phyloP scores from a whole-genome alignment of 2,888 invertebrate species.

The Drosophila austrosaltans region DNA sequence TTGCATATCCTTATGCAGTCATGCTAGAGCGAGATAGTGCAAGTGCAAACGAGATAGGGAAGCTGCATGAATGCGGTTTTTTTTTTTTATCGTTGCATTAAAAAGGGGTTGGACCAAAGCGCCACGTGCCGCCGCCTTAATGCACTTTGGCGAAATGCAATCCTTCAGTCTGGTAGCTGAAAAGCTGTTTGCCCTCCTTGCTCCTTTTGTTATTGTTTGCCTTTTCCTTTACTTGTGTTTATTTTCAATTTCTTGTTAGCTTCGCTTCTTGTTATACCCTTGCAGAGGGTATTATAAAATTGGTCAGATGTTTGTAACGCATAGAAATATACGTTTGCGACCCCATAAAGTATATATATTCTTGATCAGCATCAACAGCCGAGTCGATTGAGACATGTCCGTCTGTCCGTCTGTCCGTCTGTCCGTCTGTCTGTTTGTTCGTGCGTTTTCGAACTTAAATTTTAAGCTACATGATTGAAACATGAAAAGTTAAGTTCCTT shows the following conservation, averaged over 20 bases:
- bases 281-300: too few relatives aligned
- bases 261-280: conserved; percentile 16
- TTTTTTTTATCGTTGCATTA: conserved; percentile 15
- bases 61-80: not conserved
- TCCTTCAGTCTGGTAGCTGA: conserved; percentile 14
- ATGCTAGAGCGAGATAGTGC: not conserved
- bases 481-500: too few relatives aligned
- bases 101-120: not conserved
- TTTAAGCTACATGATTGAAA: too few relatives aligned
- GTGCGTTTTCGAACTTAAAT: too few relatives aligned
- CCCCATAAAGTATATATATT: too few relatives aligned
- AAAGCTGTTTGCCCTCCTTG: not conserved
- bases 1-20: conserved; percentile 11
- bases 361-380: too few relatives aligned
- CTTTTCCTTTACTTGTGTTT: conserved; percentile 12
- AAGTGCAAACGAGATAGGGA: not conserved
- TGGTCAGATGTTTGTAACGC: too few relatives aligned
- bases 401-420: too few relatives aligned
- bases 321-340: too few relatives aligned
- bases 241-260: conserved; percentile 9
- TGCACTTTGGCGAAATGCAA: conserved; percentile 36
- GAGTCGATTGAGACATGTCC: too few relatives aligned
- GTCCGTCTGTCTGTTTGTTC: too few relatives aligned
- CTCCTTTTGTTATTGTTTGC: conserved; percentile 7
- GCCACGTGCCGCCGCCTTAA: not conserved